Percentiles rank a stretch among this genome's conserved stretches.
Evolutionary conservation across 2,888 invertebrate species (phyloP).

Genomic region (Drosophila peninsularis): DNA sequence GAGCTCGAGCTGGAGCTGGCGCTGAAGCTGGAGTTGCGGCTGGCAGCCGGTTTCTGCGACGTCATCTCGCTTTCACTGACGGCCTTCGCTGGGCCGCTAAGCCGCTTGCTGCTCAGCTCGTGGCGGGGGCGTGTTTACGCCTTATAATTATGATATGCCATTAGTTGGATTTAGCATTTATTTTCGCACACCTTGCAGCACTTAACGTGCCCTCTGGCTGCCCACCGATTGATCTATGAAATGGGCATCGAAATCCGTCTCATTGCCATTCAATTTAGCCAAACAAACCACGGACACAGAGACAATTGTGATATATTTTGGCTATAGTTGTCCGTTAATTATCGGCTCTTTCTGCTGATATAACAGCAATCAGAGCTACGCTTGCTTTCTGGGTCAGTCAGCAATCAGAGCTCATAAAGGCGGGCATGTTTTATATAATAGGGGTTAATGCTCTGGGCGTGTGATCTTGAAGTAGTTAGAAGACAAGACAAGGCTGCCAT

Average conservation of each 20-base stretch:
- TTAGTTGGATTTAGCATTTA: slow-evolving; percentile 74
- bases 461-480: slow-evolving; percentile 32
- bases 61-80: slow-evolving; percentile 45
- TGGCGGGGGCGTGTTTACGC: slow-evolving; percentile 33
- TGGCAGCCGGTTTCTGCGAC: slow-evolving; percentile 65
- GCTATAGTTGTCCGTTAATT: slow-evolving; percentile 64
- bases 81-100: slow-evolving; percentile 49
- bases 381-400: slow-evolving; percentile 16
- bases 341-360: slow-evolving; percentile 42
- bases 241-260: slow-evolving; percentile 34
- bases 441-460: slow-evolving; percentile 30
- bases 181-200: slow-evolving; percentile 41
- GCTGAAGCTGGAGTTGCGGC: neutral
- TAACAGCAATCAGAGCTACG: slow-evolving; percentile 22
- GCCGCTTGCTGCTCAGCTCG: slow-evolving; percentile 48
- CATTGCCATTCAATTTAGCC: slow-evolving; percentile 40
- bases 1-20: slow-evolving; percentile 4
- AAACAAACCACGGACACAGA: neutral
- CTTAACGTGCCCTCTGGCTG: slow-evolving; percentile 15
- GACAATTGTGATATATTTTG: slow-evolving; percentile 45
- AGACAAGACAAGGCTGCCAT: slow-evolving; percentile 16
- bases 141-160: slow-evolving; percentile 54
- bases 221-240: slow-evolving; percentile 39
- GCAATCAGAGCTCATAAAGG: slow-evolving; percentile 3
- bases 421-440: neutral